phyloP scores from a whole-genome alignment of 1,140 invertebrate genomes.

The Samia ricini region DNA sequence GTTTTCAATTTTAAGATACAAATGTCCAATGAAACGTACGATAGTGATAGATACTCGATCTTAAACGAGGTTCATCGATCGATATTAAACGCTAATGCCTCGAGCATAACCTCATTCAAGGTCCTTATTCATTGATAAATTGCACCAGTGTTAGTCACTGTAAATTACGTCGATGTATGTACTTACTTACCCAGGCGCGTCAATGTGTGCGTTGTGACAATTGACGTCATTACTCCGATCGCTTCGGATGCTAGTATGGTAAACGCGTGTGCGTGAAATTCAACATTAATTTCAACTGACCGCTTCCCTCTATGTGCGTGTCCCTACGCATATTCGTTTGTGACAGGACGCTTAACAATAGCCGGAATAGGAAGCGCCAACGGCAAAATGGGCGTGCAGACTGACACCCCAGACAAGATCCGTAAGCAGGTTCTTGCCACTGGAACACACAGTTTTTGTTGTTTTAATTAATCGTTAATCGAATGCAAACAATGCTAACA shows the following conservation, averaged over 20 bases:
- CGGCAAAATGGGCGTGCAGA: conserved; percentile 62
- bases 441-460: conserved; percentile 35
- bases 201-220: conserved; percentile 18
- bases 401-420: conserved; percentile 61
- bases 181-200: conserved; percentile 13
- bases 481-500: conserved; percentile 28
- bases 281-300: conserved; percentile 27
- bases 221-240: background rate
- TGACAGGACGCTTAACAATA: conserved; percentile 72
- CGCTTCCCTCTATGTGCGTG: conserved; percentile 22
- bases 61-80: conserved; percentile 51
- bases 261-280: conserved; percentile 19
- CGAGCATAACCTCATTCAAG: conserved; percentile 58
- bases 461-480: conserved; percentile 30
- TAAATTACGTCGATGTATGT: conserved; percentile 17
- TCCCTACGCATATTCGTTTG: conserved; percentile 54
- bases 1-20: no score
- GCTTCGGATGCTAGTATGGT: background rate
- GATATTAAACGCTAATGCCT: conserved; percentile 34
- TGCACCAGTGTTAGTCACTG: conserved; percentile 36
- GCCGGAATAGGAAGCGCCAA: conserved; percentile 72
- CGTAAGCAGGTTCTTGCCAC: conserved; percentile 58
- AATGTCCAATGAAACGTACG: background rate
- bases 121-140: conserved; percentile 59
- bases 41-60: background rate